Base-by-base conservation (phyloP, 2,888 invertebrate genomes). In the Orchesella flavescens region DNA sequence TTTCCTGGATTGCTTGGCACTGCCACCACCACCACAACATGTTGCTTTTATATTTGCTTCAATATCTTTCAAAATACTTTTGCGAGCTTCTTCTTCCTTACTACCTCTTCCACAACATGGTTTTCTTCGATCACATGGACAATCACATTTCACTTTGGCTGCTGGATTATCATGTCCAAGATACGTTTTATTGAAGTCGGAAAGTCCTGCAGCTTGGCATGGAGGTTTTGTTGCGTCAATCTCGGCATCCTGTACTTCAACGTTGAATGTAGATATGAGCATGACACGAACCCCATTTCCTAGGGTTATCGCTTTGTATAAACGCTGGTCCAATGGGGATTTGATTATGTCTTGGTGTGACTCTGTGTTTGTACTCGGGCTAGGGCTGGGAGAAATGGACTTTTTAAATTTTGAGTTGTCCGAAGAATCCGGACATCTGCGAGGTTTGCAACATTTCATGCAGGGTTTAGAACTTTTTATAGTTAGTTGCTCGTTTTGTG, bases 311-410 rank as follows among this genome's bases (percentile, higher is more conserved):
- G 80, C 68, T 72, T 83, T 76, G 61, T 86, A 86, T 5, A 43
- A 13, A 15, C 84, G 68, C 5, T 68, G 55, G 34, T 86, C 86
- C 63, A 86, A 68, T 3, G 86, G 86, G 4, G 86, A 86, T 15
- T 75, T 73, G n/a, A 80, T 79, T 0, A 85, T 68, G 17, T 61
- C 46, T 7, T 34, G 34, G 7, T 7, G 7, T 34, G 34, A 34
- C 34, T 34, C 34, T 34, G 34, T 34, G 34, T 34, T 34, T 34
- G 34, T 34, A 7, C 34, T 34, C 7, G 34, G 34, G 34, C 2
- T 34, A 34, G 34, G 34, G 34, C 2, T 7, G 2, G 34, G 34
- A 7, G 34, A 4, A 34, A 2, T 34, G 7, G 34, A 34, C 34
- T 34, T 34, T 34, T 34, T 34, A 4, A 7, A 34, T 34, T 34